Evolutionary conservation across 2,797 vertebrate species (phyloP).

Genomic region (Acrossocheilus fasciatus): DNA sequence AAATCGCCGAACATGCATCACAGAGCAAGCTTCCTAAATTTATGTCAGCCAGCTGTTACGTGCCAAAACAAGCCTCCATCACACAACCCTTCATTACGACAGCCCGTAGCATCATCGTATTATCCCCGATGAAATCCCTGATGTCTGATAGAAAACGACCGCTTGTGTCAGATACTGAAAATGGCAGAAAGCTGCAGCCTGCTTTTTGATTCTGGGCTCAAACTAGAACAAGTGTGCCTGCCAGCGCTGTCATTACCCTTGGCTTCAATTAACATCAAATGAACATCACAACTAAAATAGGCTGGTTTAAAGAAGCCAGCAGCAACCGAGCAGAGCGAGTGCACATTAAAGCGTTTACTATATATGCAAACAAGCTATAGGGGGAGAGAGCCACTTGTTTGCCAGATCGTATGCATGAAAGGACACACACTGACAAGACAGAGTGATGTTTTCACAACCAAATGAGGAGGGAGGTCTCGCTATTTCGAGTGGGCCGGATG

Average conservation of each 20-base stretch:
- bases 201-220: conserved; percentile 26
- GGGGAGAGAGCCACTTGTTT: conserved; percentile 9
- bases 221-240: conserved; percentile 43
- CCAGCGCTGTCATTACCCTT: conserved; percentile 43
- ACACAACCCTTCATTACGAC: conserved; percentile 16
- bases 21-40: neutral
- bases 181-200: conserved; percentile 17
- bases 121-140: conserved; percentile 32
- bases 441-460: conserved; percentile 10
- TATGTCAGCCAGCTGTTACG: conserved; percentile 47
- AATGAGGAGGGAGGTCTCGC: conserved; percentile 6
- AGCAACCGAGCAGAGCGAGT: neutral
- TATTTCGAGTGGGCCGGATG: neutral
- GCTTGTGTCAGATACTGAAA: conserved; percentile 15
- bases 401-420: neutral
- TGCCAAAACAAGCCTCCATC: conserved; percentile 34
- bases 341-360: neutral
- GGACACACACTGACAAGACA: conserved; percentile 9
- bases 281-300: conserved; percentile 42
- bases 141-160: conserved; percentile 16
- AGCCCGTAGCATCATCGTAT: conserved; percentile 31
- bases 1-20: neutral
- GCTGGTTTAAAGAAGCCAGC: conserved; percentile 39
- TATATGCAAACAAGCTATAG: conserved; percentile 12
- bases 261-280: conserved; percentile 52